Base-by-base conservation (phyloP, 2,113 vertebrate species). In the Tragelaphus strepsiceros region DNA sequence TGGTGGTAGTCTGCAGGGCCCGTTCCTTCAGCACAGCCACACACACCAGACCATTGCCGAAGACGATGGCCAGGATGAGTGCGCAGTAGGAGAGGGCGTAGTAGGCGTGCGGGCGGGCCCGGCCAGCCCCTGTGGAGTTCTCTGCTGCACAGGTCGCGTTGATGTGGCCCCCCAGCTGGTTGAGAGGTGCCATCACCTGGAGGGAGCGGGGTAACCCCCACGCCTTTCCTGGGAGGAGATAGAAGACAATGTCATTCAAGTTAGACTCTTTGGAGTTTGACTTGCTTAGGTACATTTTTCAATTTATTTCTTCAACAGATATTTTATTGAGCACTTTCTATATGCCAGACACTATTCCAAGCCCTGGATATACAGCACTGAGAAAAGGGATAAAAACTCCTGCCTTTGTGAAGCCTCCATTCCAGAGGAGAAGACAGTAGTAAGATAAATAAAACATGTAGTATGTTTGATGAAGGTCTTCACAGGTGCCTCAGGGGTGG, bases 31-130 rank as follows among this genome's bases (percentile, higher is more conserved):
- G 94, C 98, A 99, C 99, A 0, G 99, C 99, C 97, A 99, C 89
- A 90, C 99, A 99, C 87, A 99, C 99, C 95, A 99, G 98, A 92
- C 99, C 98, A 0, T 99, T 99, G 61, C 99, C 99, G 28, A 99
- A 99, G 92, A 99, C 88, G 49, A 99, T 99, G 91, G 99, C 99
- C 97, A 99, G 96, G 98, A 99, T 99, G 96, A 99, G 98, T 26
- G 99, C 88, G 0, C 99, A 99, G 98, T 99, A 99, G 93, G 99
- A 98, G 98, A 99, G 99, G 67, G 99, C 99, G 0, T 99, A 99
- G 98, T 99, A 99, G 99, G 99, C 97, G 0, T 98, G 98, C 0
- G 98, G 92, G 9, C 49, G 98, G 11, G 99, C 94, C 92, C 56
- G 93, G 19, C 93, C 90, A 3, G 94, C 84, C 14, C 95, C 97